Evolutionary conservation across 30 jellyfish, hydroid and myxozoan species (phyloP), one percentile per base, ranked within the genome.

Genomic region (Haliclystus octoradiatus): DNA sequence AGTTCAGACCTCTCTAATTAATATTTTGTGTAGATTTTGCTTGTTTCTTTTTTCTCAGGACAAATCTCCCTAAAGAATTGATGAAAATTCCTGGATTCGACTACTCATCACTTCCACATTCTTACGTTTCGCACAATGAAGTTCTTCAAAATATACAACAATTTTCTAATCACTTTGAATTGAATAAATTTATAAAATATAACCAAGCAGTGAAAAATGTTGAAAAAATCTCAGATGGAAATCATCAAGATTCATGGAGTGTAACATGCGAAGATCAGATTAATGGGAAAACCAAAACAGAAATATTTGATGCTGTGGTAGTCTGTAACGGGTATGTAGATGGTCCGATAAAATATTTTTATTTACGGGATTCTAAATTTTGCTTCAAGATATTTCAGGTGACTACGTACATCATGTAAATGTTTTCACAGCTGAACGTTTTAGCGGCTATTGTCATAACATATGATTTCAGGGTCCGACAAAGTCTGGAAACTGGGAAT

Each of bases 261-360:
- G 57, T 40, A 9, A 5, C 57, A 5, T 9, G 9, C 19, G 19
- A 9, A 40, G 57, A 40, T 40, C 9, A 9, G 19, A 40, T 5
- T 9, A 40, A 9, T 5, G 57, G 57, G 9, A 19, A 5, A 5
- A 19, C 9, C 9, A 19, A 9, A 5, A 40, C 14, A 5, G 9
- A 9, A 19, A 40, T 40, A 40, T 69, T 33, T 69, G 79, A 69
- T 49, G 65, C 96, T 0, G 96, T 85, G 1, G 76, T 85, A 19
- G 77, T 85, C 31, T 78, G 93, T 73, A 85, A 67, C 73, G 96
- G 96, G 96, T 85, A 72, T 13, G 93, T 7, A 1, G n/a, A n/a
- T n/a, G n/a, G n/a, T n/a, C n/a, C n/a, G n/a, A n/a, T n/a, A n/a
- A n/a, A n/a, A n/a, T n/a, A n/a, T n/a, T n/a, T n/a, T n/a, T n/a